Conservation (phyloP, 2,797 vertebrate species). For the Leptatherina wallacei region DNA sequence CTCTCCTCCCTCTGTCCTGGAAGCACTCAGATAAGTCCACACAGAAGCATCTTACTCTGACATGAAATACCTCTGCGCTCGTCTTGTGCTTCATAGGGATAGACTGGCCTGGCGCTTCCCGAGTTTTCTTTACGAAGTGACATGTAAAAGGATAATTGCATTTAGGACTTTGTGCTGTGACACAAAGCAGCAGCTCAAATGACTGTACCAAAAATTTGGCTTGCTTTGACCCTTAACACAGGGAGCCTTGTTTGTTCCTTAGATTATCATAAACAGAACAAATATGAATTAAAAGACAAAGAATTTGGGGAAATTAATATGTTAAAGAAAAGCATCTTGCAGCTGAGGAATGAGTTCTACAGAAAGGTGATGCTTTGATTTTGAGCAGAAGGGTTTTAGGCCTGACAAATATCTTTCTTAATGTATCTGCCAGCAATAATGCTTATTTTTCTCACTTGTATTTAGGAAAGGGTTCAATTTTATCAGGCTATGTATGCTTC, state of each 20-base stretch:
- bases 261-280: conserved; percentile 23
- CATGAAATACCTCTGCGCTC: conserved; percentile 51
- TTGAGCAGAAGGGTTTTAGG: conserved; percentile 36
- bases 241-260: conserved; percentile 18
- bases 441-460: conserved; percentile 32
- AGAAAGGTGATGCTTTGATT: conserved; percentile 29
- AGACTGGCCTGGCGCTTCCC: conserved; percentile 21
- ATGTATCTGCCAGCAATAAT: conserved; percentile 41
- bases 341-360: conserved; percentile 21
- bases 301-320: conserved; percentile 48
- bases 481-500: conserved; percentile 7
- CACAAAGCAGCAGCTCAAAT: conserved; percentile 23
- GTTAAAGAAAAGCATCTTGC: conserved; percentile 10
- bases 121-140: conserved; percentile 35
- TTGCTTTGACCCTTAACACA: conserved; percentile 8
- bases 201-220: conserved; percentile 19
- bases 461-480: conserved; percentile 25
- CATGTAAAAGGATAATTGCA: background rate
- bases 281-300: conserved; percentile 15
- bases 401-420: conserved; percentile 43
- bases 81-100: conserved; percentile 39
- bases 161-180: background rate
- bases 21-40: conserved; percentile 43
- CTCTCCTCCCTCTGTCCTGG: conserved; percentile 25
- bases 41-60: conserved; percentile 55